These are phyloP conservation scores for Tamandua tetradactyla DNA, from an alignment of 2,797 vertebrate genomes.

Conservation along the genomic window DNA sequence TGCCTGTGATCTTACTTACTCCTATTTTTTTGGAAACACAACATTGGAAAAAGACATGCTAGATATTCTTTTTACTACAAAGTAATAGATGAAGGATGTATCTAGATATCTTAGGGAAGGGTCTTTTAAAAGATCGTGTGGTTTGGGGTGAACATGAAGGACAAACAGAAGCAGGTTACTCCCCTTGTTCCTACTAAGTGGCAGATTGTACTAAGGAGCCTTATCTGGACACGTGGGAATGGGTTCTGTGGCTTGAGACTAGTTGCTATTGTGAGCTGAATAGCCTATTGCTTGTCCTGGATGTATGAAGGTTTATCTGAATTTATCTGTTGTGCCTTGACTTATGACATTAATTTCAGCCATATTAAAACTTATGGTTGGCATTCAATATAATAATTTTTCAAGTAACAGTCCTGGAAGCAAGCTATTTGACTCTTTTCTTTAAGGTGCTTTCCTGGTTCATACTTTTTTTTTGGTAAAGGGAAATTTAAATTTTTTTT, in stretches of 20 bases:
- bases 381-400: background rate
- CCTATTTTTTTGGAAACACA: background rate
- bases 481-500: background rate
- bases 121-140: slow-evolving; percentile 14
- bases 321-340: background rate
- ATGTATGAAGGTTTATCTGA: background rate
- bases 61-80: slow-evolving; percentile 13
- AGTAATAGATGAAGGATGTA: slow-evolving; percentile 59
- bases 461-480: background rate
- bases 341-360: background rate
- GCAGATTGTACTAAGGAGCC: background rate
- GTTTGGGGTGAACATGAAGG: slow-evolving; percentile 57
- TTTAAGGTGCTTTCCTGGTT: background rate
- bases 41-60: slow-evolving; percentile 54
- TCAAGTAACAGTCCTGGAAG: background rate
- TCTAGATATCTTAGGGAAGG: slow-evolving; percentile 55
- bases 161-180: slow-evolving; percentile 22
- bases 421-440: background rate
- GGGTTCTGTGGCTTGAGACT: slow-evolving; percentile 41
- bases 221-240: background rate
- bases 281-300: background rate
- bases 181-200: background rate
- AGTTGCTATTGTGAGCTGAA: background rate
- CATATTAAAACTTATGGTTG: background rate
- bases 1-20: background rate